Evolutionary conservation across 1,140 invertebrate species (phyloP).

Genomic region (Drosophila varians): DNA sequence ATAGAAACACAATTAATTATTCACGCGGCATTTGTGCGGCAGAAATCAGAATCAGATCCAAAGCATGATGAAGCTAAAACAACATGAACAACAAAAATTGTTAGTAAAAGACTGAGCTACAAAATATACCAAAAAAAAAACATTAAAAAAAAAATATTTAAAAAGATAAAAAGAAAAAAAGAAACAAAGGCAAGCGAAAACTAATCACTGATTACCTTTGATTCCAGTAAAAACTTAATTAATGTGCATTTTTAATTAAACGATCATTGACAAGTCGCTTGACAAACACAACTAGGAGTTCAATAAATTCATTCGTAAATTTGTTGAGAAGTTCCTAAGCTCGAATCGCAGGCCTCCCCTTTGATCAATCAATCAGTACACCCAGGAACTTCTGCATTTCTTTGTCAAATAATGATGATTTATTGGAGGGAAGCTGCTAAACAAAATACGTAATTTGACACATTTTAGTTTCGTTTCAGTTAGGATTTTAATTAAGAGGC

Average conservation of each 20-base stretch:
- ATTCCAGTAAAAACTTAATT: conserved; percentile 27
- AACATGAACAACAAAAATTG: conserved; percentile 64
- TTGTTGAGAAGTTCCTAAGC: conserved; percentile 69
- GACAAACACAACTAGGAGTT: conserved; percentile 15
- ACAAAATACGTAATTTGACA: conserved; percentile 37
- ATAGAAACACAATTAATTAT: conserved; percentile 12
- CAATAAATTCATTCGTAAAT: conserved; percentile 32
- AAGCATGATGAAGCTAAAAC: conserved; percentile 45
- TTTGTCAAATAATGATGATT: conserved; percentile 12
- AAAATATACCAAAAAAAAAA: conserved; percentile 50
- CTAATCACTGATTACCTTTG: conserved; percentile 21
- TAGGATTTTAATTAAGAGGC: conserved; percentile 40
- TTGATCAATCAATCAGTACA: conserved; percentile 35
- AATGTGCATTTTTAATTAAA: conserved; percentile 40
- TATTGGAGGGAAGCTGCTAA: conserved; percentile 24
- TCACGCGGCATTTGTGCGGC: conserved; percentile 15
- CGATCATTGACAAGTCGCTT: conserved; percentile 10
- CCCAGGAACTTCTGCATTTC: conserved; percentile 59
- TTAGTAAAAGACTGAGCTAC: conserved; percentile 83
- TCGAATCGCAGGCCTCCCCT: conserved; percentile 9
- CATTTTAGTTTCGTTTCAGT: conserved; percentile 10
- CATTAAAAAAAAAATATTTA: conserved; percentile 2
- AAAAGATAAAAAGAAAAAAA: conserved; percentile 35
- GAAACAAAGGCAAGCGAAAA: conserved; percentile 32
- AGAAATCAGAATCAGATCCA: conserved; percentile 15